Base-by-base conservation (phyloP, 2,797 vertebrate genomes). In the Sorex maritimensis region DNA sequence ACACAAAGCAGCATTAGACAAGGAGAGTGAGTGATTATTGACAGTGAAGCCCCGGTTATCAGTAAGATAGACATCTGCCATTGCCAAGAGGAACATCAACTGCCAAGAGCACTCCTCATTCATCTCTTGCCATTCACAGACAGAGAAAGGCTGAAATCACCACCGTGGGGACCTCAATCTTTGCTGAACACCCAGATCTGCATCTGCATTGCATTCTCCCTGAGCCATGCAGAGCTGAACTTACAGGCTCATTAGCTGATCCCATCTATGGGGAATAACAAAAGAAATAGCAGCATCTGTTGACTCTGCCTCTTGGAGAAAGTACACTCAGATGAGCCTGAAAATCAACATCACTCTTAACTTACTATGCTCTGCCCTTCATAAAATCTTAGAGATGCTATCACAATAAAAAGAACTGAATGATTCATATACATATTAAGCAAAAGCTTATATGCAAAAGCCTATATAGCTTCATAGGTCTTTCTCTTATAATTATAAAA, bases 201-300 rank as follows among this genome's bases (percentile, higher is more conserved):
- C 1, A 8, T 23, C 12, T 68, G 21, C 5, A 4, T 7, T 3
- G 26, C 46, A 1, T 3, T 5, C 0, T 0, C 10, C 11, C 0
- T 11, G 24, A 73, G 8, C 13, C 69, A 15, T 13, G 72, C 0
- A 49, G 44, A 38, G 6, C 19, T 67, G 34, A 78, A 8, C 11
- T n/a, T 26, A 38, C 6, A 81, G 73, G 58, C 46, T 84, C 28
- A 30, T 71, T 21, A 28, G 9, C 9, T 69, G 44, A 12, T 26
- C 2, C 23, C 46, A 13, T 19, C 63, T 5, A 2, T 1, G 2
- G 15, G 55, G 19, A 84, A 65, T 26, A 49, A 90, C 3, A 80
- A 88, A 88, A 88, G 44, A 26, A 8, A 24, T 61, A 34, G 14
- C 6, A 44, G 12, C 24, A 1, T 65, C 67, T 86, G 34, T 21